Conservation (phyloP, 2,113 vertebrate genomes). For the Microcebus murinus region DNA sequence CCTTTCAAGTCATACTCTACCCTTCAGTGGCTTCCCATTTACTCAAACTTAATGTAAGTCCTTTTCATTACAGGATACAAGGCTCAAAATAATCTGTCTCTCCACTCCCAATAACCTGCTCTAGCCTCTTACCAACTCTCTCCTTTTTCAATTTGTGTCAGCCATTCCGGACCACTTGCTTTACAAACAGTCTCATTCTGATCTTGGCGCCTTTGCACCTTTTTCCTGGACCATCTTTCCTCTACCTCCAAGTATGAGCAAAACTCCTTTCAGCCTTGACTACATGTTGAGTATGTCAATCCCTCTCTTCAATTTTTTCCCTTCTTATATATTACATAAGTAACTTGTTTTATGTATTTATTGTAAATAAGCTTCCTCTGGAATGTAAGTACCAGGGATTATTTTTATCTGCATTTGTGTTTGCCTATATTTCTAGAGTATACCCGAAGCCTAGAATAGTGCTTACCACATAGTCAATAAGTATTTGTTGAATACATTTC, state of each 20-base stretch:
- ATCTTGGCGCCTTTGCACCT: neutral
- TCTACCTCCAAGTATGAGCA: accelerated
- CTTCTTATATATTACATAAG: neutral
- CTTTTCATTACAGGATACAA: neutral
- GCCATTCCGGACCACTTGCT: neutral
- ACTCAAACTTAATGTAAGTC: neutral
- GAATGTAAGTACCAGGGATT: neutral
- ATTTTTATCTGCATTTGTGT: neutral
- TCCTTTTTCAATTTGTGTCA: neutral
- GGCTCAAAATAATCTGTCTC: neutral
- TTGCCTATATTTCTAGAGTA: neutral
- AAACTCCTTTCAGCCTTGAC: neutral
- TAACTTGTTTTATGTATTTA: neutral
- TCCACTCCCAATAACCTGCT: neutral
- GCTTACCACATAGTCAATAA: neutral
- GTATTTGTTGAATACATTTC: neutral
- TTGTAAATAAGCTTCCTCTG: neutral
- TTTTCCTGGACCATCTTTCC: neutral
- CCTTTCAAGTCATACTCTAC: neutral
- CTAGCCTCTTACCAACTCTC: neutral
- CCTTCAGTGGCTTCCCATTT: neutral
- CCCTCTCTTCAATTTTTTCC: accelerated
- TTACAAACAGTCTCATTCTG: neutral
- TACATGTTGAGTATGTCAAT: neutral
- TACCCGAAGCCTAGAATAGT: neutral